Evolutionary conservation across 2,888 invertebrate species (phyloP).

Genomic region (Spilarctia lutea): DNA sequence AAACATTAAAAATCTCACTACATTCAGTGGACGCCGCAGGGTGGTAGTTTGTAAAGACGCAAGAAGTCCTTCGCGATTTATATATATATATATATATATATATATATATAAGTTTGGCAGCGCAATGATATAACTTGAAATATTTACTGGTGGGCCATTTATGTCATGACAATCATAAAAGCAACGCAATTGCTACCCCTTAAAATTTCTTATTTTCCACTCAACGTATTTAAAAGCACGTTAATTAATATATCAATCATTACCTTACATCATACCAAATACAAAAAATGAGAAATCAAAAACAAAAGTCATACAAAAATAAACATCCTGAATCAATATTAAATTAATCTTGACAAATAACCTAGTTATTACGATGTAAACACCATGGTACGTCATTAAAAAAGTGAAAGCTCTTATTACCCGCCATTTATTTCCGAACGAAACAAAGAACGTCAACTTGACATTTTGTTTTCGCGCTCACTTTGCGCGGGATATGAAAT

Average conservation of each 20-base stretch:
- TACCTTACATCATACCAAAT: not conserved
- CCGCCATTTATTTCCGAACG: slow-evolving; percentile 43
- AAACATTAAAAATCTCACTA: too few relatives aligned
- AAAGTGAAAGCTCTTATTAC: slow-evolving; percentile 54
- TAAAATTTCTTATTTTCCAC: not conserved
- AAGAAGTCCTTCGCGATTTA: too few relatives aligned
- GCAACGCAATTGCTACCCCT: not conserved
- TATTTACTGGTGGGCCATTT: not conserved
- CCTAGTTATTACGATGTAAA: slow-evolving; percentile 29
- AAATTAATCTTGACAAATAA: slow-evolving; percentile 11
- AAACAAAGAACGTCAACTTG: slow-evolving; percentile 43
- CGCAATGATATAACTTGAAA: not conserved
- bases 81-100: too few relatives aligned
- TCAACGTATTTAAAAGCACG: not conserved
- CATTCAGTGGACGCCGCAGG: too few relatives aligned
- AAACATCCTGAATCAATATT: slow-evolving; percentile 7
- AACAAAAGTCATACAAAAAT: not conserved
- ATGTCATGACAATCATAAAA: not conserved
- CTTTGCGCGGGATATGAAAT: slow-evolving; percentile 18
- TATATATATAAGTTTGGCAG: too few relatives aligned
- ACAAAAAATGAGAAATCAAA: not conserved
- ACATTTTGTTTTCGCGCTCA: slow-evolving; percentile 34
- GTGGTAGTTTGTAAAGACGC: too few relatives aligned
- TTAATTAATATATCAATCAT: slow-evolving; percentile 1
- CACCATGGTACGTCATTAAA: slow-evolving; percentile 35